These are phyloP conservation scores for Reticulitermes lucifugus DNA, from an alignment of 2,888 invertebrate genomes.

Conservation along the genomic window DNA sequence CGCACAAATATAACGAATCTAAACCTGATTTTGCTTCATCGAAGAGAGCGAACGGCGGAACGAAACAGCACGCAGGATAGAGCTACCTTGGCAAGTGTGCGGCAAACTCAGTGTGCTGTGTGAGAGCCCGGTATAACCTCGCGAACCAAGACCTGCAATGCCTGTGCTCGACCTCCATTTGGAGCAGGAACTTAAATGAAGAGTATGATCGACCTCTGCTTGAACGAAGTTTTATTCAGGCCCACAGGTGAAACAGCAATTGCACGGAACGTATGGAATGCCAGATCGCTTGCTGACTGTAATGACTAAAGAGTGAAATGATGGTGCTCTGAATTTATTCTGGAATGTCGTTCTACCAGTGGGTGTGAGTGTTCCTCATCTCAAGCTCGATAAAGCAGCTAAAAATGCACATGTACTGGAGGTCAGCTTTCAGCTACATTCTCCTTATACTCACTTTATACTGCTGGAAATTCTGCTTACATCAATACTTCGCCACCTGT, in stretches of 20 bases:
- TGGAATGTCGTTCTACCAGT: conserved; percentile 32
- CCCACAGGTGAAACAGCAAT: conserved; percentile 7
- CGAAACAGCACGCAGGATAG: too few relatives aligned
- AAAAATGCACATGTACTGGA: neutral
- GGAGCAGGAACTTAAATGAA: neutral
- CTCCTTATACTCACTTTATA: too few relatives aligned
- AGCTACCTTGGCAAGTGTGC: too few relatives aligned
- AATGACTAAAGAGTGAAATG: neutral
- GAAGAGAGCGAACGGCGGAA: too few relatives aligned
- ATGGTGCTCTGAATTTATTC: conserved; percentile 38
- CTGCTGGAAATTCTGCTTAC: too few relatives aligned
- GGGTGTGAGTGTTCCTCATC: neutral
- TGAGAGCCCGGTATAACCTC: too few relatives aligned
- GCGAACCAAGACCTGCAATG: too few relatives aligned
- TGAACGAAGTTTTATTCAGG: neutral
- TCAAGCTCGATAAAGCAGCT: neutral
- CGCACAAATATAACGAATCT: too few relatives aligned
- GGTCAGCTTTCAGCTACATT: neutral
- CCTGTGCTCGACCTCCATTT: neutral
- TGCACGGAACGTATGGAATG: conserved; percentile 24
- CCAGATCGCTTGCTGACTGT: conserved; percentile 2
- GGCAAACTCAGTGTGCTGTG: too few relatives aligned
- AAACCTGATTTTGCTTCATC: too few relatives aligned
- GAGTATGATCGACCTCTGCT: neutral
- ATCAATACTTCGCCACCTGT: too few relatives aligned